These are phyloP conservation scores for Umimayanthus chanpuru DNA, from an alignment of 92 coral and sea anemone species.

Conservation along the genomic window DNA sequence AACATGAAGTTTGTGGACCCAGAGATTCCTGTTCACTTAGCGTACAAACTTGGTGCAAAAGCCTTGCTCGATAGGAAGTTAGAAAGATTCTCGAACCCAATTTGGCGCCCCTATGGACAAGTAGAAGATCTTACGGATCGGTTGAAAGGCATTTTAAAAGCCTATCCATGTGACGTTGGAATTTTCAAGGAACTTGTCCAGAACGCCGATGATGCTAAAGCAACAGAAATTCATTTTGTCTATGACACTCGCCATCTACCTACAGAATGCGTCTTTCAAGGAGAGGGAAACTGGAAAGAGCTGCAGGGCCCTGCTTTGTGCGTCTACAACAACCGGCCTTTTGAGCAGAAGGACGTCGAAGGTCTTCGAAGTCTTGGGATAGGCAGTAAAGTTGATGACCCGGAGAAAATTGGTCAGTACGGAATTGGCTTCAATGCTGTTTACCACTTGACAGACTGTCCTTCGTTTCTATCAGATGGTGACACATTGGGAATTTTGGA, in stretches of 20 bases:
- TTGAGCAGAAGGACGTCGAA: constrained; percentile 74
- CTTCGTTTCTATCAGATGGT: constrained; percentile 80
- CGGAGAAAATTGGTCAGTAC: constrained; percentile 91
- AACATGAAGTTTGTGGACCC: constrained; percentile 1
- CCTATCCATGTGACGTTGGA: constrained; percentile 52
- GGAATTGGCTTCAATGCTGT: constrained; percentile 96
- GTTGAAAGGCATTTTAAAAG: constrained; percentile 45
- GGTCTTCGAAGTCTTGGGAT: constrained; percentile 88
- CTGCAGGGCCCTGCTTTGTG: constrained; percentile 95
- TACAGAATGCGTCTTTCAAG: background rate
- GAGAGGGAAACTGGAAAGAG: constrained; percentile 71
- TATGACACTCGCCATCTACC: constrained; percentile 47
- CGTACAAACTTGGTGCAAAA: constrained; percentile 48
- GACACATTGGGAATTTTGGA: constrained; percentile 80
- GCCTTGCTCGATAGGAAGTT: constrained; percentile 38
- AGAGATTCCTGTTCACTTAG: constrained; percentile 28
- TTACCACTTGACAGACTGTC: constrained; percentile 93
- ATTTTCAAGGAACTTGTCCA: constrained; percentile 53
- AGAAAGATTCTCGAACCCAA: constrained; percentile 10
- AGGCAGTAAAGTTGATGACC: constrained; percentile 80
- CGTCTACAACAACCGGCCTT: constrained; percentile 85
- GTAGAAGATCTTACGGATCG: constrained; percentile 49
- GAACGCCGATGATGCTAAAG: constrained; percentile 64
- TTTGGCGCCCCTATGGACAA: constrained; percentile 43
- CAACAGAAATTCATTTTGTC: constrained; percentile 53